These are phyloP conservation scores for Sturnira hondurensis DNA, from an alignment of 2,113 vertebrate genomes.

Conservation along the genomic window DNA sequence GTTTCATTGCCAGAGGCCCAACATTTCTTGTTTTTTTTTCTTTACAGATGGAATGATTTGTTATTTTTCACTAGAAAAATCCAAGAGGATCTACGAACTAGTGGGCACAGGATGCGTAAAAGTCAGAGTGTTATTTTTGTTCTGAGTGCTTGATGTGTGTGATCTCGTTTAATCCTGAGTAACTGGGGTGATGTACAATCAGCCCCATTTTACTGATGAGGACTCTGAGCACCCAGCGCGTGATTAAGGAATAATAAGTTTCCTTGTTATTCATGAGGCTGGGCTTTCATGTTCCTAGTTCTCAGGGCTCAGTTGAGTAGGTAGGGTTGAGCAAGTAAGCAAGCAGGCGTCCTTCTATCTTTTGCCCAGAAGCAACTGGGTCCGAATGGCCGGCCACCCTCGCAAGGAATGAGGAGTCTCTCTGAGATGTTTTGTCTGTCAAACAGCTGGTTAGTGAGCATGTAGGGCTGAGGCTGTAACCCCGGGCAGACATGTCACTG, in stretches of 20 bases:
- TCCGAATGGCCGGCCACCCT: not conserved
- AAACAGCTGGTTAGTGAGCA: not conserved
- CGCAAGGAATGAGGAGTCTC: not conserved
- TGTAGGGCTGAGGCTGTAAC: not conserved
- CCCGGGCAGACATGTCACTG: rapidly evolving
- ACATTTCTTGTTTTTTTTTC: not conserved
- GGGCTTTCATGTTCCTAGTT: not conserved
- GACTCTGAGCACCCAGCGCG: not conserved
- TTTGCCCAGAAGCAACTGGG: rapidly evolving
- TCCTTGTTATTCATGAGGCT: rapidly evolving
- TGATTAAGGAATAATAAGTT: too few species aligned
- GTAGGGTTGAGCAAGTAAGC: not conserved
- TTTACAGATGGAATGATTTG: not conserved
- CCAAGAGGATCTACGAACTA: not conserved
- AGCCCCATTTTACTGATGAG: not conserved
- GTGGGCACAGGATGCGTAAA: not conserved
- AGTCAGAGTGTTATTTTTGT: not conserved
- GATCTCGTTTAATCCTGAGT: not conserved
- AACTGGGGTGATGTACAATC: not conserved
- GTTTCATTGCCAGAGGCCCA: not conserved
- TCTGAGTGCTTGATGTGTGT: not conserved
- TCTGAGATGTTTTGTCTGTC: too few species aligned
- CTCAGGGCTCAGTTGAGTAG: not conserved
- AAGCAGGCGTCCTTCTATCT: not conserved
- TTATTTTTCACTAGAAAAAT: not conserved